A percentile compares a stretch with the other conserved stretches of the same genome.
These are phyloP conservation scores for Anastatus disparis DNA, from an alignment of 1,140 invertebrate species.

Conservation along the genomic window DNA sequence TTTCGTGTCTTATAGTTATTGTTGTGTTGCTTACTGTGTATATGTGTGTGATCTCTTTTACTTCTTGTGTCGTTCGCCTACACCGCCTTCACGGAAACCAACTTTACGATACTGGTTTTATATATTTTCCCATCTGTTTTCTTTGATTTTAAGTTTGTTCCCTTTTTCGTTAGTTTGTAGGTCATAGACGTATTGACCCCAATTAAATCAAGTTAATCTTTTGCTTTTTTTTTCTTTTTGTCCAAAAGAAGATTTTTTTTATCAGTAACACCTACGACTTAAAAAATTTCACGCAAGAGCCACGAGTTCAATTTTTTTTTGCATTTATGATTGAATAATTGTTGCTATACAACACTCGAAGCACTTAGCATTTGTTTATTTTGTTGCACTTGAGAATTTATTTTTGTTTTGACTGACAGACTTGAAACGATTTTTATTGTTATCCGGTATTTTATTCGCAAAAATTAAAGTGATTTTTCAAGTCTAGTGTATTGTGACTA, in stretches of 20 bases:
- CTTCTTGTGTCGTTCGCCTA: conserved; percentile 9
- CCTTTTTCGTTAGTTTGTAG: background rate
- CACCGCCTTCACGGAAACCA: background rate
- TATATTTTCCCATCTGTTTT: conserved; percentile 34
- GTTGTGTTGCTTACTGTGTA: no score
- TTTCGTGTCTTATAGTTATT: no score
- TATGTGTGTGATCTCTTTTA: no score
- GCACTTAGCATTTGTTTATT: conserved; percentile 3
- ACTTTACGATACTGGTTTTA: no score
- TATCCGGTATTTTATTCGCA: no score
- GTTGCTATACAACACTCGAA: background rate
- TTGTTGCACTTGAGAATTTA: background rate
- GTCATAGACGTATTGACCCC: background rate
- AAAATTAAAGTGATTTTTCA: no score
- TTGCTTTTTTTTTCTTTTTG: background rate
- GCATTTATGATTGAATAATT: no score
- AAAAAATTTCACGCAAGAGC: background rate
- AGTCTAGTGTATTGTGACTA: background rate
- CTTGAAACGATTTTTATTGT: no score
- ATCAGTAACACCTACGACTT: background rate
- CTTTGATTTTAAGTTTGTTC: background rate
- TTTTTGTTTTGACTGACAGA: no score
- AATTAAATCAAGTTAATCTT: background rate
- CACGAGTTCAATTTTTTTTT: conserved; percentile 31
- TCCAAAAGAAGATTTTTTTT: background rate